These are phyloP conservation scores for Epirrhoe alternata DNA, from an alignment of 2,888 invertebrate genomes.

Conservation along the genomic window DNA sequence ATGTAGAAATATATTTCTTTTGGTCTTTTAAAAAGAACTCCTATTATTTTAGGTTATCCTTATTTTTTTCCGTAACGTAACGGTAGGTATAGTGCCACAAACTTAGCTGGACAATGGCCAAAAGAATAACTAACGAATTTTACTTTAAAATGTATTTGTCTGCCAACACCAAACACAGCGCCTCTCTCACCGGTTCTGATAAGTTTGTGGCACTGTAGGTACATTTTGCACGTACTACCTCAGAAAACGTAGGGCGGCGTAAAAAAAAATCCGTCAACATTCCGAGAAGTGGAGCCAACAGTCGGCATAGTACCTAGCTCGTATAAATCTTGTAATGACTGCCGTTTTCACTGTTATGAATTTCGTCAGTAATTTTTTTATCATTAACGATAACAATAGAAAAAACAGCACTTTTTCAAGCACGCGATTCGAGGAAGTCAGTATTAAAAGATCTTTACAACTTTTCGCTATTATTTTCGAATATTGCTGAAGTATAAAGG, in stretches of 20 bases:
- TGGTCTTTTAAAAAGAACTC: too few relatives aligned
- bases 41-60: too few relatives aligned
- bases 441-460: constrained; percentile 65
- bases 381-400: constrained; percentile 33
- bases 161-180: too few relatives aligned
- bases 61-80: too few relatives aligned
- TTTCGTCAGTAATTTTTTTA: constrained; percentile 30
- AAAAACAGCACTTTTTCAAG: constrained; percentile 40
- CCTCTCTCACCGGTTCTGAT: too few relatives aligned
- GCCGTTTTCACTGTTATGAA: constrained; percentile 35
- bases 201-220: too few relatives aligned
- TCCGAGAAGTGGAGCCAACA: constrained; percentile 10
- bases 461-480: constrained; percentile 65
- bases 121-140: too few relatives aligned
- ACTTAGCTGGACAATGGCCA: too few relatives aligned
- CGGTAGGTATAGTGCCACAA: too few relatives aligned
- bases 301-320: background rate
- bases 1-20: too few relatives aligned
- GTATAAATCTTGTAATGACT: constrained; percentile 26
- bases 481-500: constrained; percentile 57
- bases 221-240: background rate
- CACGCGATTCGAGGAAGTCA: constrained; percentile 62
- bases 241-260: background rate
- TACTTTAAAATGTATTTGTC: too few relatives aligned
- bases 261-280: constrained; percentile 15